Base-by-base conservation (phyloP, 2,888 invertebrate genomes). In the Plagodis dolabraria region DNA sequence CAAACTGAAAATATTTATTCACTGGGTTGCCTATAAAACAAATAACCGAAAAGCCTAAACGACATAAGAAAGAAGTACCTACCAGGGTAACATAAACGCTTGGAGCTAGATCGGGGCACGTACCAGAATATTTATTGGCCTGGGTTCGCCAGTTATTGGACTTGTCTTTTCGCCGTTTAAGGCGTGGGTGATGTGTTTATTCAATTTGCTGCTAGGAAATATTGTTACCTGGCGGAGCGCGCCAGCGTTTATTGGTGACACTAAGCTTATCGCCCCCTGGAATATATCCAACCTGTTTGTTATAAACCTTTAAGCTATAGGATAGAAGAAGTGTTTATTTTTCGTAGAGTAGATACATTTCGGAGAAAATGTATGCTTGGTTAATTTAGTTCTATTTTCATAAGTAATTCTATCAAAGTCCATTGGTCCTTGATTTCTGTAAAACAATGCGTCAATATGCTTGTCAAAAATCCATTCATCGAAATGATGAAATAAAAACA, bases 151-250 rank as follows among this genome's bases (percentile, higher is more conserved):
- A 84, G 79, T 85, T 90, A 90, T 91, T 89, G 88, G 87, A 83
- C 82, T 87, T 89, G 90, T 87, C 89, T 91, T 87, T 87, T 86
- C 84, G 80, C 79, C 89, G 87, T 88, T 89, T 87, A 87, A 87
- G 86, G 85, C 79, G 79, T 77, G 80, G 81, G 76, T 87, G 88
- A 91, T 87, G 90, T 90, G 90, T 88, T 89, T 88, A 92, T 92
- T 91, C 87, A 90, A 91, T 92, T 92, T 91, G 85, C 80, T 83
- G 78, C 75, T 75, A 76, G 78, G 80, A 87, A 89, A 90, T 87
- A 85, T 84, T 85, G 87, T 91, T 90, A 87, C 85, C 82, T 86
- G 79, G 79, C 78, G 75, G 69, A 22, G 22, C 75, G 72, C 35
- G 74, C 71, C 60, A 53, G 55, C 78, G 77, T 81, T 86, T 82